phyloP scores from a whole-genome alignment of 1,140 invertebrate genomes.

The Leptonema lineaticorne region DNA sequence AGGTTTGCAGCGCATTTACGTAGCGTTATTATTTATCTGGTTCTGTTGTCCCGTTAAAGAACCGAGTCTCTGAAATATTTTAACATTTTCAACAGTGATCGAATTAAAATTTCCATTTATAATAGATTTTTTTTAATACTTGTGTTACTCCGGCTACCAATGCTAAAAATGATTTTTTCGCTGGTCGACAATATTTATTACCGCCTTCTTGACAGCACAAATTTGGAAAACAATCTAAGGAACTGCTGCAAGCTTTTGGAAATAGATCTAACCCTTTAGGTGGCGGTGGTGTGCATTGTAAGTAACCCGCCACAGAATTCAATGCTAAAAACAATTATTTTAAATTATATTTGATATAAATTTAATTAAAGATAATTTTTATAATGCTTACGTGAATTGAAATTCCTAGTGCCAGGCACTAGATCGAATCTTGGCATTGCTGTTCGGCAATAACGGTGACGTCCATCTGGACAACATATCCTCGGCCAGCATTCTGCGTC shows the following conservation, averaged over 20 bases:
- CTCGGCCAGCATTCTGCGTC: slow-evolving; percentile 70
- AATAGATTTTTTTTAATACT: slow-evolving; percentile 41
- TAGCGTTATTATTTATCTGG: neutral
- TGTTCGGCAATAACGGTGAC: slow-evolving; percentile 65
- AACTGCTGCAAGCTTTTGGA: slow-evolving; percentile 64
- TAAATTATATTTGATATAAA: neutral
- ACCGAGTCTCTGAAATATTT: slow-evolving; percentile 38
- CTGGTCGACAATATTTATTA: slow-evolving; percentile 66
- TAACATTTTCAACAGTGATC: neutral
- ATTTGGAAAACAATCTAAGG: slow-evolving; percentile 73
- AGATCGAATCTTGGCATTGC: slow-evolving; percentile 63
- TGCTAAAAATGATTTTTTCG: slow-evolving; percentile 65
- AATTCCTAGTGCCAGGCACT: slow-evolving; percentile 57
- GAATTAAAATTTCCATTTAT: too few species aligned
- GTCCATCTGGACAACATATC: slow-evolving; percentile 68
- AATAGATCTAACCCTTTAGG: slow-evolving; percentile 64
- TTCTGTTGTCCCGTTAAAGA: slow-evolving; percentile 28
- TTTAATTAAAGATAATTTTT: neutral
- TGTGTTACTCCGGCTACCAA: slow-evolving; percentile 61
- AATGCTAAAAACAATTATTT: slow-evolving; percentile 53
- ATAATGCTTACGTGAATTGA: slow-evolving; percentile 48
- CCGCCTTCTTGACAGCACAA: slow-evolving; percentile 72
- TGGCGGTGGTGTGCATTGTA: slow-evolving; percentile 71
- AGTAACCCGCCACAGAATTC: slow-evolving; percentile 61
- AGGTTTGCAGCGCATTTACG: neutral